These are phyloP conservation scores for Brachirus orientalis DNA, from an alignment of 2,113 vertebrate species.

Conservation along the genomic window DNA sequence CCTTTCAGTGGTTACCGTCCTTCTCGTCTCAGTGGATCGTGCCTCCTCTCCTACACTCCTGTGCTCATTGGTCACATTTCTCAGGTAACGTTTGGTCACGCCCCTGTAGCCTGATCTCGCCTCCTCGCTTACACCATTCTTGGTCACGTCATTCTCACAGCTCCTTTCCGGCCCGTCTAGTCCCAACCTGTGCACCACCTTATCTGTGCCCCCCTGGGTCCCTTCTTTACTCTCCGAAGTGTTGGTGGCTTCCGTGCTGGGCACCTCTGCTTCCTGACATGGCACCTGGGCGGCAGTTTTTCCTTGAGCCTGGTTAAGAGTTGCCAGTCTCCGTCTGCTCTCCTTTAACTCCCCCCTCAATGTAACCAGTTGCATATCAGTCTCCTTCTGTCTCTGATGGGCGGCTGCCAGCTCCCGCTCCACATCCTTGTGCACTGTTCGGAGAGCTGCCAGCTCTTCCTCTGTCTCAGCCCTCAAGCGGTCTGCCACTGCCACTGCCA, in stretches of 20 bases:
- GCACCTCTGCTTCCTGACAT: slow-evolving; percentile 32
- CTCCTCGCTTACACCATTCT: slow-evolving; percentile 41
- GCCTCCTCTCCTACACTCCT: slow-evolving; percentile 45
- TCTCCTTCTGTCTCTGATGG: slow-evolving; percentile 69
- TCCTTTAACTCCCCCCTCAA: slow-evolving; percentile 72
- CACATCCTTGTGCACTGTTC: slow-evolving; percentile 61
- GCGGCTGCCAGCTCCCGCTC: slow-evolving; percentile 71
- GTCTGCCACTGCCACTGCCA: slow-evolving; percentile 84
- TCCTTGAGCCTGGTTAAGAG: slow-evolving; percentile 25
- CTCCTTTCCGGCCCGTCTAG: slow-evolving; percentile 32
- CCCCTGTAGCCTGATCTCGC: slow-evolving; percentile 39
- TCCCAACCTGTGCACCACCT: slow-evolving; percentile 22
- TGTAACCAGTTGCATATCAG: slow-evolving; percentile 66
- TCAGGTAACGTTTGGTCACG: slow-evolving; percentile 69
- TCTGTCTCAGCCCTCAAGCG: slow-evolving; percentile 81
- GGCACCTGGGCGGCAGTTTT: slow-evolving; percentile 22
- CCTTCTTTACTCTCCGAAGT: slow-evolving; percentile 41
- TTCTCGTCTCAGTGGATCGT: slow-evolving; percentile 40
- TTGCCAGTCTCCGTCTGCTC: slow-evolving; percentile 60
- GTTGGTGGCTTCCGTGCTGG: slow-evolving; percentile 20
- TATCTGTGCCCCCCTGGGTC: slow-evolving; percentile 51
- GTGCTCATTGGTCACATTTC: slow-evolving; percentile 69
- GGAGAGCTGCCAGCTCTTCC: slow-evolving; percentile 73
- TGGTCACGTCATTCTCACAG: slow-evolving; percentile 36
- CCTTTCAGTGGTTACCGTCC: slow-evolving; percentile 61